These are phyloP conservation scores for Rhaphigaster nebulosa DNA, from an alignment of 2,888 invertebrate genomes.

Conservation along the genomic window DNA sequence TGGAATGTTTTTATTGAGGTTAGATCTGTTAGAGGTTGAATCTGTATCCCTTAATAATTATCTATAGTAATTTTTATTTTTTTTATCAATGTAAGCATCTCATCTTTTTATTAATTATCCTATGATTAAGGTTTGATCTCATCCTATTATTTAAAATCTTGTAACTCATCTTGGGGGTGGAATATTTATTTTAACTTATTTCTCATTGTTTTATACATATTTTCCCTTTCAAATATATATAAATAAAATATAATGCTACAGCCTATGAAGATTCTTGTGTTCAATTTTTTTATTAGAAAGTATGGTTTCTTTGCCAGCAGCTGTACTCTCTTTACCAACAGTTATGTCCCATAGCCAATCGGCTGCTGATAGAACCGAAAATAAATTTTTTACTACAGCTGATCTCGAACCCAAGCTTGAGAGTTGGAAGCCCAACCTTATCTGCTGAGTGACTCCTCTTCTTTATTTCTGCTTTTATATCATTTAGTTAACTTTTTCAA, in stretches of 20 bases:
- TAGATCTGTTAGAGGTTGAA: neutral
- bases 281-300: neutral
- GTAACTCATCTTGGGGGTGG: too few species aligned
- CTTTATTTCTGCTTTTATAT: neutral
- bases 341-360: too few species aligned
- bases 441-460: too few species aligned
- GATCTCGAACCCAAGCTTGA: too few species aligned
- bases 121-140: neutral
- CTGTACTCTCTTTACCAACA: neutral
- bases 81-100: neutral
- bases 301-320: neutral
- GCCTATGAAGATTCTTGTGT: too few species aligned
- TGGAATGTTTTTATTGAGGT: neutral
- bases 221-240: too few species aligned
- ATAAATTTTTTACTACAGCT: neutral
- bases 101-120: neutral
- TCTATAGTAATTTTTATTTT: neutral
- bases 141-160: neutral
- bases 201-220: too few species aligned
- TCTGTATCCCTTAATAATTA: neutral
- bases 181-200: too few species aligned
- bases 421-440: neutral
- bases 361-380: neutral
- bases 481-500: neutral
- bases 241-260: too few species aligned